These are phyloP conservation scores for Linurgus olivaceus DNA, from an alignment of 2,797 vertebrate genomes.

Conservation along the genomic window DNA sequence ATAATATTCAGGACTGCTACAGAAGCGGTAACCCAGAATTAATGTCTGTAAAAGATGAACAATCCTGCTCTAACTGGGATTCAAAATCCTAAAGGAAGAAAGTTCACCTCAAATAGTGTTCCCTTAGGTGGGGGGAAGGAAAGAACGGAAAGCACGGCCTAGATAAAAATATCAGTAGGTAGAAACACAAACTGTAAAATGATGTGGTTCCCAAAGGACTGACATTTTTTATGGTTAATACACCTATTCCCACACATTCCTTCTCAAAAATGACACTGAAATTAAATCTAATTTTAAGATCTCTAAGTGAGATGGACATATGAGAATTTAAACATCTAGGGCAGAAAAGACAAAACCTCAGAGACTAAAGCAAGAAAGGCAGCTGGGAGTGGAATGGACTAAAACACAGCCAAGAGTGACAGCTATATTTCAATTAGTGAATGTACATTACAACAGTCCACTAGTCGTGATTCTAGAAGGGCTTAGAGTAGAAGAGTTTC, in stretches of 20 bases:
- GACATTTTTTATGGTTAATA: background rate
- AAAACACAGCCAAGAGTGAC: background rate
- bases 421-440: background rate
- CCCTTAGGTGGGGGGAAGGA: background rate
- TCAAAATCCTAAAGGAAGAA: conserved; percentile 7
- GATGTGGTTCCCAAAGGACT: background rate
- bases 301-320: background rate
- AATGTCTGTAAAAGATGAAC: background rate
- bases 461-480: background rate
- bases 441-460: background rate
- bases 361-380: background rate
- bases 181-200: conserved; percentile 22
- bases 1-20: background rate
- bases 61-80: background rate
- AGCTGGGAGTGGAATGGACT: background rate
- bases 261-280: conserved; percentile 8
- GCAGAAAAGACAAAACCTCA: background rate
- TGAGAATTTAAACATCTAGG: conserved; percentile 5
- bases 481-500: background rate
- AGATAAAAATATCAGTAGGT: conserved; percentile 17
- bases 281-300: conserved; percentile 30
- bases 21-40: background rate
- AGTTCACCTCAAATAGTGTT: conserved; percentile 1
- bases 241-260: background rate
- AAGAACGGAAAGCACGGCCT: background rate